Evolutionary conservation across 92 coral and sea anemone species (phyloP).

Genomic region (Phenganax marumi): DNA sequence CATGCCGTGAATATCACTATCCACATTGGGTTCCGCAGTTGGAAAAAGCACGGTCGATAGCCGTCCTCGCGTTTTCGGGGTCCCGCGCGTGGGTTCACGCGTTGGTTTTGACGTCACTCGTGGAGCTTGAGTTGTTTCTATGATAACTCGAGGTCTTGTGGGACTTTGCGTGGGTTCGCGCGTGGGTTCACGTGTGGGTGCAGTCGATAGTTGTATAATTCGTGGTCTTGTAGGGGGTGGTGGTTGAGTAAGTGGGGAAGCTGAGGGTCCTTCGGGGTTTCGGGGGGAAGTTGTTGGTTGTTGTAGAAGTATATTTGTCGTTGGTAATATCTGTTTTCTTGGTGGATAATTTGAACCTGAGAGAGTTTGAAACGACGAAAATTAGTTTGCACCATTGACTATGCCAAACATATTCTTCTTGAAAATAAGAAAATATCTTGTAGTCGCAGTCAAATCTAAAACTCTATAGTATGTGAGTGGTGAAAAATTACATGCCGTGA

Average conservation of each 20-base stretch:
- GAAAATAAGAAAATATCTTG: too few relatives aligned
- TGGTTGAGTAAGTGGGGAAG: not conserved
- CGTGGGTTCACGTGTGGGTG: not conserved
- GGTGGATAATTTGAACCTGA: too few relatives aligned
- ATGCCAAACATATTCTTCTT: too few relatives aligned
- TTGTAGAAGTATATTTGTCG: not conserved
- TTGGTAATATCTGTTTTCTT: too few relatives aligned
- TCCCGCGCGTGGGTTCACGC: not conserved
- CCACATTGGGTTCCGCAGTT: not conserved
- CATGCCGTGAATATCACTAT: constrained; percentile 6
- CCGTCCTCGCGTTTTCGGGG: constrained; percentile 5
- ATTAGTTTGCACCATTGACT: too few relatives aligned
- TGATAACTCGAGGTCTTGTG: not conserved
- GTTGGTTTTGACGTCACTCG: constrained; percentile 3
- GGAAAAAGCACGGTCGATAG: constrained; percentile 10
- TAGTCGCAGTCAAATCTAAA: too few relatives aligned
- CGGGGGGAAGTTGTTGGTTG: not conserved
- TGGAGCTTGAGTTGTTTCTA: constrained; percentile 7
- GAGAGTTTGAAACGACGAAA: too few relatives aligned
- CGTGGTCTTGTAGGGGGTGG: constrained; percentile 9
- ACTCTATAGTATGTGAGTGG: too few relatives aligned
- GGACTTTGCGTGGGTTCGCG: not conserved
- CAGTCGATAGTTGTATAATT: not conserved
- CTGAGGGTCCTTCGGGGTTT: not conserved
- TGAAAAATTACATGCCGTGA: too few relatives aligned